Conservation (phyloP, 2,888 invertebrate species). For the Tolmerus cingulatus region DNA sequence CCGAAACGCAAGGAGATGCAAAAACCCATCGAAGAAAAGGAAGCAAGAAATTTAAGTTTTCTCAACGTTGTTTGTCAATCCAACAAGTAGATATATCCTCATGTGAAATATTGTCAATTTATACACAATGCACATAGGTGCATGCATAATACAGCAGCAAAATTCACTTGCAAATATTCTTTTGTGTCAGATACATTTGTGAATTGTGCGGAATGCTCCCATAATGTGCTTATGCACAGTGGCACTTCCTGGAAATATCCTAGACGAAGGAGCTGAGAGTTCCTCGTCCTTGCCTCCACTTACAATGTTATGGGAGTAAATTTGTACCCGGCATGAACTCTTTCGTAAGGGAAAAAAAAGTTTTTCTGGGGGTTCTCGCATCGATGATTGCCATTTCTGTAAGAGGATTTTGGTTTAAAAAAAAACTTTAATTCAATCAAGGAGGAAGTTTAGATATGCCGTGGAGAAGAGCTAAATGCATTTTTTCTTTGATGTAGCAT, state of each 20-base stretch:
- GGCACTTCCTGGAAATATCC: neutral
- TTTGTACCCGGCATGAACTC: neutral
- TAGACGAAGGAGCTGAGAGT: neutral
- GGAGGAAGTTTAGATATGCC: neutral
- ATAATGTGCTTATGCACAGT: neutral
- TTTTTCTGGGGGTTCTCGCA: neutral
- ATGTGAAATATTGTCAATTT: neutral
- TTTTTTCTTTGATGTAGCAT: neutral
- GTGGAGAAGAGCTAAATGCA: neutral
- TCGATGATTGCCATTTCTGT: neutral
- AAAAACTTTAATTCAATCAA: neutral
- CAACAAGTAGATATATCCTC: neutral
- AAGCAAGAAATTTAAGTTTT: neutral
- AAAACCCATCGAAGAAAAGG: neutral
- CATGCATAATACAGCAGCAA: neutral
- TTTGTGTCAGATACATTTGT: neutral
- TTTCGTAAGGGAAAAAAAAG: neutral
- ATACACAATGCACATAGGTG: neutral
- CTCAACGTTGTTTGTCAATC: neutral
- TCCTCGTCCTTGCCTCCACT: neutral
- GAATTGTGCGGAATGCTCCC: neutral
- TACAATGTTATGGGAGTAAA: neutral
- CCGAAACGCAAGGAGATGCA: neutral
- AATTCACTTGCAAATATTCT: neutral
- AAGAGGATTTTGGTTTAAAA: neutral